phyloP scores from a whole-genome alignment of 2,797 vertebrate genomes.

The Smutsia gigantea region DNA sequence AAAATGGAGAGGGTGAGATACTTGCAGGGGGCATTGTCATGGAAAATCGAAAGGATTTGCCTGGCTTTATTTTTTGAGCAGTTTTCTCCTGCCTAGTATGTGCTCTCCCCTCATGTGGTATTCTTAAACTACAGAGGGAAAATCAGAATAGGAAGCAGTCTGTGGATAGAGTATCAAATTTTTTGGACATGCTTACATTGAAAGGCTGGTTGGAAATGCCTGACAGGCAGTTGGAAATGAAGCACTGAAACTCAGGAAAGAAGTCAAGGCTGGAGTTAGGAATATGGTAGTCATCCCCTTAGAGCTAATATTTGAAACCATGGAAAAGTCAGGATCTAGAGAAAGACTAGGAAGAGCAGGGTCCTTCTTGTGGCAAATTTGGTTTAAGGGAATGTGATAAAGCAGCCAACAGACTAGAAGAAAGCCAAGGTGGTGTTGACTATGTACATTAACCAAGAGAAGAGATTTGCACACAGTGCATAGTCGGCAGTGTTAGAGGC shows the following conservation, averaged over 20 bases:
- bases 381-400: background rate
- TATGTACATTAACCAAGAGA: background rate
- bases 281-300: background rate
- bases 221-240: background rate
- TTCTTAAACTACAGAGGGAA: constrained; percentile 2
- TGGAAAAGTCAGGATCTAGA: background rate
- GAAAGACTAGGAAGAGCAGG: background rate
- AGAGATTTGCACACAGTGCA: background rate
- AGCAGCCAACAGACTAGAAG: background rate
- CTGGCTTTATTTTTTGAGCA: background rate
- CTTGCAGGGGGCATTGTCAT: background rate
- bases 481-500: background rate
- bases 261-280: background rate
- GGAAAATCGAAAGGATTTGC: background rate
- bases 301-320: background rate
- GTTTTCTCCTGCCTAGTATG: background rate
- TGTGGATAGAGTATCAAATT: background rate
- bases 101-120: background rate
- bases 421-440: background rate
- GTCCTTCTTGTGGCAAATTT: background rate
- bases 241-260: constrained; percentile 6
- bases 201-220: background rate
- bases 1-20: background rate
- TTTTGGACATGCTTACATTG: background rate
- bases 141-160: background rate